Conservation (phyloP, 1,140 invertebrate species). For the Drosophila pallidifrons region DNA sequence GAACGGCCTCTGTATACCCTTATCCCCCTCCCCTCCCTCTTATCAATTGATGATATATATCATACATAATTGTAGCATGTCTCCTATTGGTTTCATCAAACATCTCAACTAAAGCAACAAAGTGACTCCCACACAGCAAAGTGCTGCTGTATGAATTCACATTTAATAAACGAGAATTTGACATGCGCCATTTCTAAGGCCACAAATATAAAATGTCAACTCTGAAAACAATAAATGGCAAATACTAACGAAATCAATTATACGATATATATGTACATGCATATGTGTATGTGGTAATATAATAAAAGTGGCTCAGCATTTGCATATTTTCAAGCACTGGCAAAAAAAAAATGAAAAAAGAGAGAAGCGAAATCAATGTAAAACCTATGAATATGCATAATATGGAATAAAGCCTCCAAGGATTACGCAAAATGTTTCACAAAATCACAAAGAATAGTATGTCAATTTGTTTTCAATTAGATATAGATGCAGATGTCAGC, state of each 20-base stretch:
- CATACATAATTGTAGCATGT: constrained; percentile 59
- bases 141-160: not conserved
- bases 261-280: constrained; percentile 1
- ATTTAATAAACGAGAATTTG: constrained; percentile 5
- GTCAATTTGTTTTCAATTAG: constrained; percentile 80
- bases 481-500: constrained; percentile 25
- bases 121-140: not conserved
- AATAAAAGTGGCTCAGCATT: constrained; percentile 20
- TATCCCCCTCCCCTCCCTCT: not conserved
- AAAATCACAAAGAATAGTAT: constrained; percentile 59
- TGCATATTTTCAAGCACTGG: constrained; percentile 6
- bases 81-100: constrained; percentile 78
- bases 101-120: constrained; percentile 66
- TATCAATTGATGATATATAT: constrained; percentile 48
- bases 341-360: constrained; percentile 16
- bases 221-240: constrained; percentile 32
- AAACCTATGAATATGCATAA: constrained; percentile 31
- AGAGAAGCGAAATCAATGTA: constrained; percentile 37
- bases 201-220: constrained; percentile 45
- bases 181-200: not conserved
- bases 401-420: constrained; percentile 27
- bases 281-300: constrained; percentile 4
- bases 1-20: constrained; percentile 22
- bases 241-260: constrained; percentile 36
- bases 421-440: constrained; percentile 35